Evolutionary conservation across 2,113 vertebrate genomes (phyloP), one percentile per base, ranked within the genome.

Genomic region (Sapajus apella): DNA sequence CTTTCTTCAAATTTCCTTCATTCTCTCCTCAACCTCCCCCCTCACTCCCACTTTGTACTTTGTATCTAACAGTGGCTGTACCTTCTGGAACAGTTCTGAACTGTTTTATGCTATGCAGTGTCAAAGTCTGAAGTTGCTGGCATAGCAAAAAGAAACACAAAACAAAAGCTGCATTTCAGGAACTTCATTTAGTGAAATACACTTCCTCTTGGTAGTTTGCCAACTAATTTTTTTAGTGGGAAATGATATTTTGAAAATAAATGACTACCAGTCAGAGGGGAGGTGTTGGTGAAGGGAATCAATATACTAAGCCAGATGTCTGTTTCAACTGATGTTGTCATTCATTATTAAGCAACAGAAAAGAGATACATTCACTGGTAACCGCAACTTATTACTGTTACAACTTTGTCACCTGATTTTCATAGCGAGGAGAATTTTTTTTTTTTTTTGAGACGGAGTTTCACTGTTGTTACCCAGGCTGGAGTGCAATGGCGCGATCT

Each of bases 81-180:
- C 0, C 58, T 30, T 32, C n/a, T 87, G 87, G 37, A 43, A 80
- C 72, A 47, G 40, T 94, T 32, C 73, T 79, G 47, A 58, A 85
- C 76, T 68, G 87, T 90, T 9, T 58, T 52, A 27, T 40, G 55
- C 56, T 40, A 16, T 88, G 37, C 25, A 95, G 72, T 81, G 85
- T 5, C 96, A 17, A 83, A 83, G 79, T 32, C 72, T 90, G 5
- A 90, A 96, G 80, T 94, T 87, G 87, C 72, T 94, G 58, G 55
- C 66, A 61, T 55, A 83, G 40, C 64, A 95, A 52, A 86, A n/a
- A 83, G 23, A 96, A 87, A 64, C 35, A 52, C 73, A 52, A 86
- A 87, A 92, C 45, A 93, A 96, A 94, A 80, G 66, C 79, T 93
- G 72, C 75, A 32, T 35, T 91, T 94, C 80, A 77, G 55, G 55